Conservation (phyloP, 2,797 vertebrate genomes). For the Chloroceryle amazona region DNA sequence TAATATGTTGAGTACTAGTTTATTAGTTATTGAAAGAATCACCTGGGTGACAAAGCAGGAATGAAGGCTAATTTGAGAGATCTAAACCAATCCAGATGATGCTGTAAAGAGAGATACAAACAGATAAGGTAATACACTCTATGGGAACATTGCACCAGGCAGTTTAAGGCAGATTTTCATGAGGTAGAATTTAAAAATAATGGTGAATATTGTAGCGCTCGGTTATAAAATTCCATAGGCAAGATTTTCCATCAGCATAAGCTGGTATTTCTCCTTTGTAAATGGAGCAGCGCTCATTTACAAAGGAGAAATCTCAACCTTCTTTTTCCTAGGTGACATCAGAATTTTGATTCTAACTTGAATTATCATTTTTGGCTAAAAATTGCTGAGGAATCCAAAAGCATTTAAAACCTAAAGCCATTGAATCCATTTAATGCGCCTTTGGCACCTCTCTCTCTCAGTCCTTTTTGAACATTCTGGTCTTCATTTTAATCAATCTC, state of each 20-base stretch:
- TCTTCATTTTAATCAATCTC: slow-evolving; percentile 75
- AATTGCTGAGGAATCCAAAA: slow-evolving; percentile 64
- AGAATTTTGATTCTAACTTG: slow-evolving; percentile 52
- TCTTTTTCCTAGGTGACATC: slow-evolving; percentile 41
- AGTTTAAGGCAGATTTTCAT: background rate
- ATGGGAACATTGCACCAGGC: background rate
- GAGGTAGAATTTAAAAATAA: background rate
- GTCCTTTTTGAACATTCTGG: slow-evolving; percentile 66
- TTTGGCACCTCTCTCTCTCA: slow-evolving; percentile 64
- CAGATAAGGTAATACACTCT: background rate
- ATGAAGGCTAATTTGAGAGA: background rate
- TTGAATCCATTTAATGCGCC: slow-evolving; percentile 68
- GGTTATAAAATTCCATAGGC: background rate
- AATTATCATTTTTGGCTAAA: slow-evolving; percentile 63
- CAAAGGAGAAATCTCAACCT: slow-evolving; percentile 10
- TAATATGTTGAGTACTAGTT: background rate
- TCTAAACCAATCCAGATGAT: background rate
- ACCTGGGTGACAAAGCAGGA: background rate
- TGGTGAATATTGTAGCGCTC: background rate
- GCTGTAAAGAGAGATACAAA: background rate
- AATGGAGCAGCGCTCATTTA: background rate
- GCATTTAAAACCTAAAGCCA: slow-evolving; percentile 54
- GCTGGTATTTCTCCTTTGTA: background rate
- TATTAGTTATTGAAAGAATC: slow-evolving; percentile 14
- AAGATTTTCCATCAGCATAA: background rate